Percentiles rank a stretch among this genome's conserved stretches.
phyloP scores from a whole-genome alignment of 2,797 vertebrate species.

The Pristis pectinata region DNA sequence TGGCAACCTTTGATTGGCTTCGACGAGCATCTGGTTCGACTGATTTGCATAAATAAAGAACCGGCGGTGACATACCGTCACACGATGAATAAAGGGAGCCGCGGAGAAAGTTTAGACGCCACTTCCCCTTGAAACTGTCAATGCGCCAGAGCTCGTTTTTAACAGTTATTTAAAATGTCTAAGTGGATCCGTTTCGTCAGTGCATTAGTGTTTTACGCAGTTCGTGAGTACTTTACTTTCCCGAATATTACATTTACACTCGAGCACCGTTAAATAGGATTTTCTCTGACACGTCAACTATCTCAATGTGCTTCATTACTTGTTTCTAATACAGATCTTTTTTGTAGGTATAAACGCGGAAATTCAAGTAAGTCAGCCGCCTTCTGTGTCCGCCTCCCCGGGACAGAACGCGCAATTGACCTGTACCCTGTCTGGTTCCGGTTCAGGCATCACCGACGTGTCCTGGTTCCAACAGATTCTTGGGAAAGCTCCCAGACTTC shows the following conservation, averaged over 20 bases:
- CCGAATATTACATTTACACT: background rate
- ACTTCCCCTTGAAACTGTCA: background rate
- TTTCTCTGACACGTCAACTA: too few species aligned
- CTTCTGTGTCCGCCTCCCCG: constrained; percentile 44
- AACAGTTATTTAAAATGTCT: background rate
- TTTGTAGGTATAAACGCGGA: constrained; percentile 45
- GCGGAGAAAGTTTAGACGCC: background rate
- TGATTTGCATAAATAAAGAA: background rate
- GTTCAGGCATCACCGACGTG: constrained; percentile 44
- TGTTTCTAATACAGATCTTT: background rate
- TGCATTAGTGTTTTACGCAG: background rate
- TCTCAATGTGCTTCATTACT: too few species aligned
- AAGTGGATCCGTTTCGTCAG: background rate
- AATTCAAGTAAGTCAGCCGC: constrained; percentile 41
- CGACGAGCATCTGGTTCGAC: too few species aligned
- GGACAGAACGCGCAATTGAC: constrained; percentile 49
- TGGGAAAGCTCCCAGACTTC: constrained; percentile 44
- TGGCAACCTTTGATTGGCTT: background rate
- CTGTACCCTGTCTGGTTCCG: constrained; percentile 50
- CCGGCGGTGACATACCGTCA: background rate
- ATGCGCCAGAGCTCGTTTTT: background rate
- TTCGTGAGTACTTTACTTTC: background rate
- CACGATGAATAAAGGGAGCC: background rate
- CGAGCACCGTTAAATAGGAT: too few species aligned
- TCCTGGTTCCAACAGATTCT: constrained; percentile 55